Percentiles rank a stretch among this genome's conserved stretches.
Evolutionary conservation across 2,113 vertebrate species (phyloP).

Genomic region (Carassius carassius): DNA sequence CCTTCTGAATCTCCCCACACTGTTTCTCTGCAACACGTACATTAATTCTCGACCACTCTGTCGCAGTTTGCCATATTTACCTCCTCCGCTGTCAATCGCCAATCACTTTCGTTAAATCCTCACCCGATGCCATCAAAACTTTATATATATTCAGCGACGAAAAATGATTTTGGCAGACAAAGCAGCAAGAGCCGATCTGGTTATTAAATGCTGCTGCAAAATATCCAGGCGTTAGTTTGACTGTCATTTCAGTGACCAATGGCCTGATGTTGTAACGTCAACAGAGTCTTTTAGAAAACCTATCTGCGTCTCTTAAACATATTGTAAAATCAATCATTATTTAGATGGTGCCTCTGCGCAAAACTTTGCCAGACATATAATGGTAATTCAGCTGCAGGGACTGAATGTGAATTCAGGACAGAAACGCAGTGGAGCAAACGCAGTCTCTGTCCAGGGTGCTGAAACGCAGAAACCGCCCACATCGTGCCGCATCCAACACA

Average conservation of each 20-base stretch:
- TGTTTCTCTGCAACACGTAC: conserved; percentile 45
- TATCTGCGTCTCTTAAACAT: not conserved
- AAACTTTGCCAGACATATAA: conserved; percentile 19
- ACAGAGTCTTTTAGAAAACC: not conserved
- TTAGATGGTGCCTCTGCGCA: not conserved
- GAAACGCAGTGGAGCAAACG: not conserved
- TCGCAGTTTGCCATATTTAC: conserved; percentile 69
- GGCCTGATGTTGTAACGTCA: conserved; percentile 2
- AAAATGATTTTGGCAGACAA: not conserved
- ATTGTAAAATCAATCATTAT: not conserved
- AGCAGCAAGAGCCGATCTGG: not conserved
- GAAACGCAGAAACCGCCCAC: conserved; percentile 74
- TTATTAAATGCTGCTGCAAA: not conserved
- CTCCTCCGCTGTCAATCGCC: conserved; percentile 29
- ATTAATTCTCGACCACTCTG: conserved; percentile 51
- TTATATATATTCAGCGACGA: not conserved
- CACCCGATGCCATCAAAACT: not conserved
- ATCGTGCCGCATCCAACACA: conserved; percentile 56
- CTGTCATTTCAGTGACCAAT: conserved; percentile 27
- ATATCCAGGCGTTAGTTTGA: not conserved
- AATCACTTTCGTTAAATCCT: conserved; percentile 21
- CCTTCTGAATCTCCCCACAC: not conserved
- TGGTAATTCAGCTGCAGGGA: not conserved
- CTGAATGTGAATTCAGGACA: not conserved
- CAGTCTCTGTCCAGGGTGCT: conserved; percentile 70